Conservation (phyloP, 2,113 vertebrate genomes). For the Asarcornis scutulata region DNA sequence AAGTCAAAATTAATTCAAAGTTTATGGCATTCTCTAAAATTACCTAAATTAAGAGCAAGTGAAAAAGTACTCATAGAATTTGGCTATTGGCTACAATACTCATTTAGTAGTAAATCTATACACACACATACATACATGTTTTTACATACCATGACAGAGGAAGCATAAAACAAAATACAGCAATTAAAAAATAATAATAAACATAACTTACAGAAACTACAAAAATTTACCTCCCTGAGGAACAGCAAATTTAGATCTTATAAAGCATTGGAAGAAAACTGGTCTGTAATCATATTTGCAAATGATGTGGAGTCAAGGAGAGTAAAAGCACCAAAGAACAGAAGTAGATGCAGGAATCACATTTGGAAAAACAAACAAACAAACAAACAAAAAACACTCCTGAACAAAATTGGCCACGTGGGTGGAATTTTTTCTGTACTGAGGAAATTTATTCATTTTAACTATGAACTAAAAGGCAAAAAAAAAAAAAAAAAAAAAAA, state of each 20-base stretch:
- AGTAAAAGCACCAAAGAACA: not conserved
- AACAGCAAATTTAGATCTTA: not conserved
- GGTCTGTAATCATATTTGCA: not conserved
- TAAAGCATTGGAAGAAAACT: not conserved
- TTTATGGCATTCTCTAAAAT: not conserved
- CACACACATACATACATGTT: not conserved
- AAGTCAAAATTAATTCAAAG: not conserved
- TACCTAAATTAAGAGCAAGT: not conserved
- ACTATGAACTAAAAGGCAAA: not conserved
- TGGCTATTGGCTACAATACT: not conserved
- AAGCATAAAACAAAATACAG: constrained; percentile 11
- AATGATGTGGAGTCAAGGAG: not conserved
- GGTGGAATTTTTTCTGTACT: not conserved
- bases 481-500: not conserved
- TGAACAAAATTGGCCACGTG: not conserved
- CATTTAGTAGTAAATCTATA: not conserved
- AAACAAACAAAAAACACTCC: not conserved
- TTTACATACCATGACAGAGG: not conserved
- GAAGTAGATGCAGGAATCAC: not conserved
- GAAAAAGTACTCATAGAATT: not conserved
- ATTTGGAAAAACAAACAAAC: not conserved
- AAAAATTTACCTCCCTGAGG: not conserved
- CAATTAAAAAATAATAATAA: not conserved
- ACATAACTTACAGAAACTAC: not conserved
- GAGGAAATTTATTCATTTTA: not conserved